Percentiles rank a stretch among this genome's conserved stretches.
Conservation (phyloP, 1,140 invertebrate species). For the Diachasma alloeum region DNA sequence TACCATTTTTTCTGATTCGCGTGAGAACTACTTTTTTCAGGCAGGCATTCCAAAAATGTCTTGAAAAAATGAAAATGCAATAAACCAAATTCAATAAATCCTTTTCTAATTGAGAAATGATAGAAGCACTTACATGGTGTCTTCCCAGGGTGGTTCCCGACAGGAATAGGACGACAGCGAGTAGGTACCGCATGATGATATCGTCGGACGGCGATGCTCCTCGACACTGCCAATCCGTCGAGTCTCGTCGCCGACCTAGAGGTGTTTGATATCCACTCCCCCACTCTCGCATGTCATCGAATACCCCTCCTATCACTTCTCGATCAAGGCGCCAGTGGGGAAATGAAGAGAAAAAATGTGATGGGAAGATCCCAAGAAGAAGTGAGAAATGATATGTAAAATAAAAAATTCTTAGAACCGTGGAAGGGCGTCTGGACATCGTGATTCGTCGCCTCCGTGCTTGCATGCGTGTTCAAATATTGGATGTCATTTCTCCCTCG, state of each 20-base stretch:
- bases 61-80: background rate
- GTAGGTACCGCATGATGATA: slow-evolving; percentile 11
- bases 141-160: slow-evolving; percentile 27
- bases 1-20: too few species aligned
- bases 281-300: background rate
- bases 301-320: background rate
- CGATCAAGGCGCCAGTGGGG: background rate
- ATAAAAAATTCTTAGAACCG: background rate
- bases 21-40: too few species aligned
- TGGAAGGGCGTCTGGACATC: background rate
- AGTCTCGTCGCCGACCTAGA: background rate
- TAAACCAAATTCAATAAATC: background rate
- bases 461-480: background rate
- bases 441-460: background rate
- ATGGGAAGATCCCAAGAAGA: background rate
- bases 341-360: background rate
- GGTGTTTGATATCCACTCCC: slow-evolving; percentile 12
- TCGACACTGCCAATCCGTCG: slow-evolving; percentile 7
- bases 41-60: background rate
- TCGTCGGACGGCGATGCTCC: background rate
- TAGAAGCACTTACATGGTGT: slow-evolving; percentile 41
- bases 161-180: slow-evolving; percentile 33
- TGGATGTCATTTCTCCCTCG: background rate
- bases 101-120: background rate
- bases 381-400: background rate